phyloP scores from a whole-genome alignment of 2,113 vertebrate species.

The Carassius auratus region DNA sequence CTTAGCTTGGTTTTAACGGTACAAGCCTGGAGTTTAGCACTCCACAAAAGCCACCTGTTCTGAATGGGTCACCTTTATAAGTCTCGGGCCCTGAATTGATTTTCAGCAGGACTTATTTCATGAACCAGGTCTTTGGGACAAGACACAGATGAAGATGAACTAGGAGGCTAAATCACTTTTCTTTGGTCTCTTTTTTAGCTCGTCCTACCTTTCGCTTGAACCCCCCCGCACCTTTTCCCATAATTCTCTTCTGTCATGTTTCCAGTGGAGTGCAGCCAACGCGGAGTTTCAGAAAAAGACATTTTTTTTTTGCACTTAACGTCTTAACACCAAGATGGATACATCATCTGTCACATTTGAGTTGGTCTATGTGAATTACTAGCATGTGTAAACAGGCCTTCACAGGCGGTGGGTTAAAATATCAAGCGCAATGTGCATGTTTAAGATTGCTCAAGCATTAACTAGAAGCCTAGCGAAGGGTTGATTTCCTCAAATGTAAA shows the following conservation, averaged over 20 bases:
- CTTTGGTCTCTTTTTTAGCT: slow-evolving; percentile 65
- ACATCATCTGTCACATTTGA: slow-evolving; percentile 19
- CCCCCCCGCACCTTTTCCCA: slow-evolving; percentile 47
- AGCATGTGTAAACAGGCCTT: slow-evolving; percentile 6
- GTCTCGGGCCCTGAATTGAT: slow-evolving; percentile 77
- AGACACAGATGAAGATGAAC: slow-evolving; percentile 83
- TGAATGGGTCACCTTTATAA: slow-evolving; percentile 80
- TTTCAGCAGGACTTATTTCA: slow-evolving; percentile 83
- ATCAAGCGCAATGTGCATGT: neutral
- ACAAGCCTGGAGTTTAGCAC: slow-evolving; percentile 74
- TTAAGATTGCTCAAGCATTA: neutral
- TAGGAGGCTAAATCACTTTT: slow-evolving; percentile 76
- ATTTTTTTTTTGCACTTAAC: neutral
- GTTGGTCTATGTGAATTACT: slow-evolving; percentile 27
- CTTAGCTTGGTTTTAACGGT: slow-evolving; percentile 74
- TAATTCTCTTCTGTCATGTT: slow-evolving; percentile 22
- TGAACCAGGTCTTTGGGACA: slow-evolving; percentile 77
- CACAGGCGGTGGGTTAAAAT: neutral
- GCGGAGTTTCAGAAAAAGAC: slow-evolving; percentile 48
- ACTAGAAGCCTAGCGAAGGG: neutral
- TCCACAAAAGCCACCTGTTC: slow-evolving; percentile 75
- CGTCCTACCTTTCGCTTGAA: slow-evolving; percentile 43
- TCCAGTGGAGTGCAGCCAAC: slow-evolving; percentile 42
- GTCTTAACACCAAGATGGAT: slow-evolving; percentile 25
- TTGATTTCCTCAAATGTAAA: slow-evolving; percentile 2